Base-by-base conservation (phyloP, 2,888 invertebrate species). In the Plebejus anna region DNA sequence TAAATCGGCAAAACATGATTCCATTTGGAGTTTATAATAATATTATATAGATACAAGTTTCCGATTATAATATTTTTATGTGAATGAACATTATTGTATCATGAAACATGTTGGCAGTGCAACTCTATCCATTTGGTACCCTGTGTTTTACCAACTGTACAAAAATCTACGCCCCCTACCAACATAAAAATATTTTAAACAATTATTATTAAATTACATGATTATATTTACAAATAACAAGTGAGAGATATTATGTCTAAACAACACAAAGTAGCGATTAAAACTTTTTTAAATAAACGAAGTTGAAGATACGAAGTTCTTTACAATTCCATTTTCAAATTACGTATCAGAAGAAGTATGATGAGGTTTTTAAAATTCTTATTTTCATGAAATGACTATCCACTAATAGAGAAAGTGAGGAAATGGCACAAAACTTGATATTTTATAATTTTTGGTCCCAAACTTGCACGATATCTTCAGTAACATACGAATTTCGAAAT, bases 371-470 rank as follows among this genome's bases (percentile, higher is more conserved):
- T 55, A 9, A 51, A 42, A 28, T 22, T 72, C 22, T 1, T 51
- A 72, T 72, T 47, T 72, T 73, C 51, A 55, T 55, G 32, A 73
- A 73, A 51, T 55, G 51, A 55, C 55, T 55, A 73, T 32, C 57
- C 57, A 16, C 61, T 76, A 76, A 47, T 76, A 42, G 61, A 76
- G 57, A 61, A 76, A 72, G 88, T 66, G 66, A 82, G 84, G 85
- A 88, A 85, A 90, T 89, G 90, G 89, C 89, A 89, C 89, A 84
- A 87, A 76, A 55, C 71, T 82, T 84, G 83, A 86, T 83, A 79
- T 66, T 77, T 77, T 81, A 73, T 51, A 77, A 78, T 84, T 84
- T 87, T 91, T 90, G 91, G 90, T 90, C 91, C 90, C 88, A 84
- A 85, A 85, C 86, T 86, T 87, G 84, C 87, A 82, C 82, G 78